phyloP scores from a whole-genome alignment of 2,113 vertebrate species.

The Equus przewalskii region DNA sequence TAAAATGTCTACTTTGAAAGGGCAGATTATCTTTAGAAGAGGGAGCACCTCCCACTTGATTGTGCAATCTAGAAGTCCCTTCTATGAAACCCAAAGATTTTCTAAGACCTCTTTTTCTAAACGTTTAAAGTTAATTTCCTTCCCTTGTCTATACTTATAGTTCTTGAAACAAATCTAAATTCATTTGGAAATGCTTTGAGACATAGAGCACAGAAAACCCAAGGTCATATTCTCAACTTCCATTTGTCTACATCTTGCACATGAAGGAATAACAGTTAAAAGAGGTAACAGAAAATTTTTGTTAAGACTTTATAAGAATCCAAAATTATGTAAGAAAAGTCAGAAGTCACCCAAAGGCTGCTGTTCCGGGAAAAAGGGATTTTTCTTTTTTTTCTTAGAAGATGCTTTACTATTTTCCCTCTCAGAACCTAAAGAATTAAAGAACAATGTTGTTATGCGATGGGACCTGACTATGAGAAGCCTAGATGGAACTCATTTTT shows the following conservation, averaged over 20 bases:
- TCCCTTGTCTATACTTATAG: not conserved
- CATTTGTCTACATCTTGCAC: not conserved
- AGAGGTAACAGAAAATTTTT: not conserved
- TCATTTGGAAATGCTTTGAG: slow-evolving; percentile 38
- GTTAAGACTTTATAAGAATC: not conserved
- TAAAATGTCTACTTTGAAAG: slow-evolving; percentile 36
- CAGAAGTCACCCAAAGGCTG: not conserved
- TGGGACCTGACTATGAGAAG: not conserved
- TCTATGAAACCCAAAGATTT: not conserved
- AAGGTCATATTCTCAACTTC: not conserved
- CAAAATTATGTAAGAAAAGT: slow-evolving; percentile 21
- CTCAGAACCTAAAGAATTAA: slow-evolving; percentile 22
- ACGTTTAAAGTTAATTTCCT: slow-evolving; percentile 29
- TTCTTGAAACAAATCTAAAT: not conserved
- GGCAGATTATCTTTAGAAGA: not conserved
- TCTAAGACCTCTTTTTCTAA: slow-evolving; percentile 20
- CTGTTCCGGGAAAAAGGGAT: not conserved
- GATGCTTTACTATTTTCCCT: not conserved
- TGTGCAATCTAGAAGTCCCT: not conserved
- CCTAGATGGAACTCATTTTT: slow-evolving; percentile 10
- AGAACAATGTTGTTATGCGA: not conserved
- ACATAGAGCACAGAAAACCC: not conserved
- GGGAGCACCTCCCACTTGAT: not conserved
- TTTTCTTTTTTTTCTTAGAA: not conserved
- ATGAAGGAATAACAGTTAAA: not conserved